These are phyloP conservation scores for Epinephelus lanceolatus DNA, from an alignment of 2,113 vertebrate genomes.

Conservation along the genomic window DNA sequence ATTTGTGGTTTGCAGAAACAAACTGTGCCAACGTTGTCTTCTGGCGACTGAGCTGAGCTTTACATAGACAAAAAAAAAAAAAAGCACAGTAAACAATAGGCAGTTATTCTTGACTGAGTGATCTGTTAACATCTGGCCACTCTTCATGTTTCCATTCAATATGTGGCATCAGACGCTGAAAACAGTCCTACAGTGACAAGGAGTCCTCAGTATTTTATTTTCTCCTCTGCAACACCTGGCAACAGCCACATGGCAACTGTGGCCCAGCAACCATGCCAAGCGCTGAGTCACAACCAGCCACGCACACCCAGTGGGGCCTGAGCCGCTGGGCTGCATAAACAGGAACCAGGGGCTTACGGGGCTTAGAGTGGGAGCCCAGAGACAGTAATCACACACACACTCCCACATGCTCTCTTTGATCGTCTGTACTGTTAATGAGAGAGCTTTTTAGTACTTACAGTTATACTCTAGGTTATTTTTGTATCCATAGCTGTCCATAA, in stretches of 20 bases:
- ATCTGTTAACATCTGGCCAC: background rate
- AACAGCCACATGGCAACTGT: slow-evolving; percentile 60
- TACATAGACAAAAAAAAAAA: too few relatives aligned
- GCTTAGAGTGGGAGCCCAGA: slow-evolving; percentile 52
- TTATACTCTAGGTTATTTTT: background rate
- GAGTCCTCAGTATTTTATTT: slow-evolving; percentile 7
- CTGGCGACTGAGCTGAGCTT: too few relatives aligned
- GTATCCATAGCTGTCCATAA: background rate
- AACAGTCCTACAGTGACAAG: background rate
- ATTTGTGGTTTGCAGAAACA: too few relatives aligned
- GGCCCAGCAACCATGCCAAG: slow-evolving; percentile 56
- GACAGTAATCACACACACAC: slow-evolving; percentile 44
- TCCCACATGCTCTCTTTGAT: background rate
- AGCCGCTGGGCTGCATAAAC: slow-evolving; percentile 50
- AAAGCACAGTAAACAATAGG: background rate
- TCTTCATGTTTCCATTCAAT: background rate
- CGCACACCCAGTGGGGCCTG: slow-evolving; percentile 37
- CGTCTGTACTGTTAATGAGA: background rate
- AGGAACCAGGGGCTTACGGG: slow-evolving; percentile 65
- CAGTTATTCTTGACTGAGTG: background rate
- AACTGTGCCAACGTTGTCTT: too few relatives aligned
- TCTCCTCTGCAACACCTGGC: slow-evolving; percentile 52
- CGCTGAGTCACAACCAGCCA: slow-evolving; percentile 52
- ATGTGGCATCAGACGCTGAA: background rate
- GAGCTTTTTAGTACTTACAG: background rate